Percentiles rank a stretch among this genome's conserved stretches.
phyloP scores from a whole-genome alignment of 2,888 invertebrate genomes.

The Xanthorhoe spadicearia region DNA sequence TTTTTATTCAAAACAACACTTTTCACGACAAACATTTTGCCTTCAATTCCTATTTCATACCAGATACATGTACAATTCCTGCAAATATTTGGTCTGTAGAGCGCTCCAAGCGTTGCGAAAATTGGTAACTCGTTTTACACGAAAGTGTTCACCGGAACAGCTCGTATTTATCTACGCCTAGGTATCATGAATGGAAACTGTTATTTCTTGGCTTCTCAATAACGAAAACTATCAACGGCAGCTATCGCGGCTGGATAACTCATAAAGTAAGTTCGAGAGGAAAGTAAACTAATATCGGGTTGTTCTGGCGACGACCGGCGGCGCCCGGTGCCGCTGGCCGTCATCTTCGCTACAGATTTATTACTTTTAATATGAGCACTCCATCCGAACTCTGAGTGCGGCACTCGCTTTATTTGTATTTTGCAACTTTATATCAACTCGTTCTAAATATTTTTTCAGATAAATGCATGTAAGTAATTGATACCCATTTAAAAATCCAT shows the following conservation, averaged over 20 bases:
- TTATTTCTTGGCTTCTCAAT: conserved; percentile 72
- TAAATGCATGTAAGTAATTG: not conserved
- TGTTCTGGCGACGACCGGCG: conserved; percentile 66
- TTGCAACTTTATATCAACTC: conserved; percentile 36
- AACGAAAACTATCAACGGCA: conserved; percentile 77
- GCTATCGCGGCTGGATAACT: conserved; percentile 76
- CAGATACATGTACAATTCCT: conserved; percentile 5
- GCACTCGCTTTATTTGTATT: conserved; percentile 55
- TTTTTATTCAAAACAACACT: conserved; percentile 12
- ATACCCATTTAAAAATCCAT: too few relatives aligned
- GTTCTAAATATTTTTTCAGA: not conserved
- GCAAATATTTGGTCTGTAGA: conserved; percentile 23
- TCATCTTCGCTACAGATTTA: conserved; percentile 75
- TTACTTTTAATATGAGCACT: conserved; percentile 78
- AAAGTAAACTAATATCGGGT: conserved; percentile 85
- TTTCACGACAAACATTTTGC: conserved; percentile 11
- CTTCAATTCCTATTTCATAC: not conserved
- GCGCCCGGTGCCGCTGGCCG: conserved; percentile 50
- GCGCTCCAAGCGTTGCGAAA: conserved; percentile 5
- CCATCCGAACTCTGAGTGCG: conserved; percentile 61
- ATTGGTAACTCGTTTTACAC: conserved; percentile 7
- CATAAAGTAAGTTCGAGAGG: conserved; percentile 83
- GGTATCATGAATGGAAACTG: conserved; percentile 36
- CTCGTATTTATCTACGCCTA: conserved; percentile 9
- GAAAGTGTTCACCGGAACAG: conserved; percentile 3